Base-by-base conservation (phyloP, 2,888 invertebrate genomes). In the Exephanes ischioxanthus region DNA sequence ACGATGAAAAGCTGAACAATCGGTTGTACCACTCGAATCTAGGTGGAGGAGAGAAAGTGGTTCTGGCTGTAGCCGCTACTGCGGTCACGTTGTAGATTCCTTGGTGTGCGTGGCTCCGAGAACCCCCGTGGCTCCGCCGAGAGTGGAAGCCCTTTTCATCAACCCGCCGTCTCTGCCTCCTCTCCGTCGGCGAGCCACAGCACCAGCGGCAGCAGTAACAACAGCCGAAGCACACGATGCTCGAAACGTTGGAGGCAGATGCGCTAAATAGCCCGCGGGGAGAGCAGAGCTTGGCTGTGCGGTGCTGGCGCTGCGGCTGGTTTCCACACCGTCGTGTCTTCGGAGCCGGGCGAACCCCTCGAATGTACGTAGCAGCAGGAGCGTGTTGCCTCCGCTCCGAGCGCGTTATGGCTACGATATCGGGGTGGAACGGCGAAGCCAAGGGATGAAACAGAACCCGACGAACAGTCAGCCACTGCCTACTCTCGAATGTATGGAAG, bases 201-300 rank as follows among this genome's bases (percentile, higher is more conserved):
- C 66, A 45, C 41, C 72, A 76, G 71, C 51, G 66, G 41, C 53
- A 51, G 53, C 51, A 63, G 33, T 22, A 77, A 41, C 26, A 70
- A 55, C 66, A 68, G 55, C 22, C 45, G 58, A 19, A 30, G 80
- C 77, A 67, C 77, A 67, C 72, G 73, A 86, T 87, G 83, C 79
- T 86, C 11, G 83, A 61, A 70, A 71, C 45, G 77, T 83, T 87
- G 87, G 93, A 91, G 89, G 91, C 93, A 93, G 93, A 92, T 93
- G 93, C 90, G 89, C 91, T 92, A 92, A 93, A 93, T 93, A 92
- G 93, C 93, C 91, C 90, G 85, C 88, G 89, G 92, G 92, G 78
- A 92, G 90, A 89, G 90, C 89, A 83, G 89, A 90, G 89, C 88
- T 88, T 86, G 84, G 83, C 88, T 87, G 61, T 61, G 16, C 26